Base-by-base conservation (phyloP, 92 coral and sea anemone species). In the Epizoanthus scotinus region DNA sequence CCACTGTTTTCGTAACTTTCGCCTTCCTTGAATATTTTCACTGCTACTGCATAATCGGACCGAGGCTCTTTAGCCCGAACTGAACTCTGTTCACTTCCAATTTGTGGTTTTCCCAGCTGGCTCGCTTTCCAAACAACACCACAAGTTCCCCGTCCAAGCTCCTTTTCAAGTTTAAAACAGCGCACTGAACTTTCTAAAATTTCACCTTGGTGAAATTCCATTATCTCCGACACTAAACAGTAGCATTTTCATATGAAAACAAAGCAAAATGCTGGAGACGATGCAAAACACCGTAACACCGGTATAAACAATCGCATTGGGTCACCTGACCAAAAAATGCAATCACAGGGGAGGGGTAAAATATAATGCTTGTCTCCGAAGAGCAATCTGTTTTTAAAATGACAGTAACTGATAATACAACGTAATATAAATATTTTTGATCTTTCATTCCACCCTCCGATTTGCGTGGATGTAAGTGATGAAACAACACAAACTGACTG, bases 21-120 rank as follows among this genome's bases (percentile, higher is more conserved):
- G 17, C 91, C 93, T 52, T 83, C 78, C 86, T 91, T 91, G 79
- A 78, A 91, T 61, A 87, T 80, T 75, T 94, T 94, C 15, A 87
- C 82, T 54, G 98, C 98, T 1, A 82, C 97, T 70, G 77, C 70
- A 19, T 69, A 40, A 38, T 70, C 0, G 53, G 74, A 42, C 71
- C 82, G 27, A n/a, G 52, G 9, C 79, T 42, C 24, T 42, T 52
- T 25, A 1, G 44, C 44, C 29, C 21, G 0, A 0, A 5, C 65
- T 60, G 25, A 27, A 18, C 55, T 22, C 13, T 10, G 74, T 44
- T 44, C 74, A 20, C 13, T 42, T 44, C 21, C 58, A 17, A 12
- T 5, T 21, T 15, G 50, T 44, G 50, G 50, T 6, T 44, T 44
- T 27, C 47, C 87, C 83, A 67, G 47, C 52, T 12, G 86, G 85